These are phyloP conservation scores for Thereva unica DNA, from an alignment of 2,888 invertebrate genomes.

Conservation along the genomic window DNA sequence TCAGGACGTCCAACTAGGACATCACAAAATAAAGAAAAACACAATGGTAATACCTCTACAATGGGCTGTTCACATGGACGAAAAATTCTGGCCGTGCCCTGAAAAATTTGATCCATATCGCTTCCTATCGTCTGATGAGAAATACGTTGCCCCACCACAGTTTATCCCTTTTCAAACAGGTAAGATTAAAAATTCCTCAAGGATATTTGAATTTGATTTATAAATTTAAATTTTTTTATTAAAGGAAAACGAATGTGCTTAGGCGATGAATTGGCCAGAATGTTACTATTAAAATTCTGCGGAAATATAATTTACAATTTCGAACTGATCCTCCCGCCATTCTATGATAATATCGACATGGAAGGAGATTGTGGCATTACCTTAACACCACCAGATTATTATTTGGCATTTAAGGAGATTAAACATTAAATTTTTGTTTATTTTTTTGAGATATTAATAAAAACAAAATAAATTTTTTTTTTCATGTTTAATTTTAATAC, in stretches of 20 bases:
- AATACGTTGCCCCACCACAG: conserved; percentile 65
- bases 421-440: conserved; percentile 33
- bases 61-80: conserved; percentile 80
- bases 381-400: conserved; percentile 67
- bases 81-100: conserved; percentile 69
- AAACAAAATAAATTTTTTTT: conserved; percentile 38
- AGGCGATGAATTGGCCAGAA: conserved; percentile 80
- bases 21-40: conserved; percentile 70
- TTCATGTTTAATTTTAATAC: conserved; percentile 34
- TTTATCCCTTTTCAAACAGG: conserved; percentile 86
- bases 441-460: conserved; percentile 3
- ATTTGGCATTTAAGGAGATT: conserved; percentile 50
- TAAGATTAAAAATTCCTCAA: conserved; percentile 52
- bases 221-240: conserved; percentile 42
- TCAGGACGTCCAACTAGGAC: conserved; percentile 64
- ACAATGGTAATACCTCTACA: conserved; percentile 78
- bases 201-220: background rate
- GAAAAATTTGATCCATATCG: conserved; percentile 70
- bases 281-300: conserved; percentile 68
- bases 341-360: conserved; percentile 62
- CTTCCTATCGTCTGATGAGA: conserved; percentile 69
- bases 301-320: conserved; percentile 68
- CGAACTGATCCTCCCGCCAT: conserved; percentile 54
- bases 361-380: conserved; percentile 77
- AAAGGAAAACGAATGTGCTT: conserved; percentile 83